These are phyloP conservation scores for Semnornis frantzii DNA, from an alignment of 2,113 vertebrate genomes.

Conservation along the genomic window DNA sequence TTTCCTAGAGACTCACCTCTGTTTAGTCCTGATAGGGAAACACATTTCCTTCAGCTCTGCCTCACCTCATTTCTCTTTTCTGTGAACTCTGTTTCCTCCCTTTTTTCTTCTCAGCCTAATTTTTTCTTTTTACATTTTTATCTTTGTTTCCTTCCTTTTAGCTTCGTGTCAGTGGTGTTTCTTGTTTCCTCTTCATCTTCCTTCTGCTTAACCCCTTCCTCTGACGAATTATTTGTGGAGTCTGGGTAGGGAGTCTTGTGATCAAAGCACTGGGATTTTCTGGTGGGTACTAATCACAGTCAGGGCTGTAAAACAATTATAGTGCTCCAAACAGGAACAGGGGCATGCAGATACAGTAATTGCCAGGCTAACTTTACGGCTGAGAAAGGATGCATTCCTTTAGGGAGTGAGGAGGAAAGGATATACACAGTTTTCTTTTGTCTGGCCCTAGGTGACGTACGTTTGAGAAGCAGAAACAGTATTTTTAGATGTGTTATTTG, in stretches of 20 bases:
- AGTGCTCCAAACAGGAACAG: constrained; percentile 65
- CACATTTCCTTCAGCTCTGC: not conserved
- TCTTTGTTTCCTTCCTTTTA: constrained; percentile 60
- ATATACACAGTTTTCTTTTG: constrained; percentile 60
- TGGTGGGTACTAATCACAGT: constrained; percentile 60
- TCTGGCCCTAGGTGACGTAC: constrained; percentile 49
- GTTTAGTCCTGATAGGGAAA: not conserved
- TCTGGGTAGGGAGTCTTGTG: constrained; percentile 52
- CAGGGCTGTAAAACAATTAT: constrained; percentile 66
- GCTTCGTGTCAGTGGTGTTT: constrained; percentile 16
- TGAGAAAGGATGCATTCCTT: constrained; percentile 65
- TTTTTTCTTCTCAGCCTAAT: constrained; percentile 2
- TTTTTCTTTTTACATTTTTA: constrained; percentile 36
- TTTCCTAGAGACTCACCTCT: not conserved
- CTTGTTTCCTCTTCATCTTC: constrained; percentile 57
- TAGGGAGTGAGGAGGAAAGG: not conserved
- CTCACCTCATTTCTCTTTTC: constrained; percentile 51
- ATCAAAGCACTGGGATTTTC: constrained; percentile 65
- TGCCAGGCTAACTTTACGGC: constrained; percentile 40
- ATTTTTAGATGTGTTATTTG: constrained; percentile 60
- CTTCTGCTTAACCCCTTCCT: not conserved
- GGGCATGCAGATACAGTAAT: constrained; percentile 60
- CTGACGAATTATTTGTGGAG: constrained; percentile 43
- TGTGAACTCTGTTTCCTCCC: constrained; percentile 26
- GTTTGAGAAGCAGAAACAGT: constrained; percentile 9